Conservation (phyloP, 37 sponge, comb jelly and placozoan genomes). For the Hormiphora californensis region DNA sequence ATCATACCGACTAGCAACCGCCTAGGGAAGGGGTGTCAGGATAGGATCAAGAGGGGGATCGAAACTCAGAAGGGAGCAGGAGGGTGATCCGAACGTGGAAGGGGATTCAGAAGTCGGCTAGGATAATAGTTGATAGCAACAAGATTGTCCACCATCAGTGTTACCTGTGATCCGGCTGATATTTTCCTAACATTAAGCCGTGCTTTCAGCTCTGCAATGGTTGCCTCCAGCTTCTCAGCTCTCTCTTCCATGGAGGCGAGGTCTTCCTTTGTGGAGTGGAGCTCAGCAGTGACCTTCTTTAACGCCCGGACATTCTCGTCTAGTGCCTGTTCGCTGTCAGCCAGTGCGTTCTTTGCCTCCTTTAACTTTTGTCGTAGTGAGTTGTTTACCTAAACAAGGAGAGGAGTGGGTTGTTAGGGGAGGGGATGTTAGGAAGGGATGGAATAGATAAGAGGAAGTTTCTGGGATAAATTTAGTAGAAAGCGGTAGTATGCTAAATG, state of each 20-base stretch:
- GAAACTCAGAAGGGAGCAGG: too few species aligned
- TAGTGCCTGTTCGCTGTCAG: background rate
- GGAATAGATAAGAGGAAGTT: background rate
- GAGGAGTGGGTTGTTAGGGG: background rate
- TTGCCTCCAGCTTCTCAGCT: background rate
- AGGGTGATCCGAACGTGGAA: too few species aligned
- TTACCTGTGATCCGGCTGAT: slow-evolving; percentile 19
- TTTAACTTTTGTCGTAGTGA: slow-evolving; percentile 17
- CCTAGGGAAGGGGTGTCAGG: background rate
- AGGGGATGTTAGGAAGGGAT: background rate
- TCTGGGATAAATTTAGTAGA: too few species aligned
- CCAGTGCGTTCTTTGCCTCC: slow-evolving; percentile 1
- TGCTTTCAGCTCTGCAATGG: background rate
- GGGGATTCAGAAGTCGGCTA: too few species aligned
- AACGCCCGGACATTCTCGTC: background rate
- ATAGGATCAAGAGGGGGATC: background rate
- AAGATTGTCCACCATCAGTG: background rate
- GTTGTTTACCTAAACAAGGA: background rate
- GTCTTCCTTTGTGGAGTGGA: slow-evolving; percentile 25
- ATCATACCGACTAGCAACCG: slow-evolving; percentile 20
- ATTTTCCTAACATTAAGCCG: background rate
- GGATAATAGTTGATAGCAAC: too few species aligned
- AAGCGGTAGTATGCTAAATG: too few species aligned
- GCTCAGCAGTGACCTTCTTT: background rate
- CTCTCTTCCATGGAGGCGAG: background rate